phyloP scores from a whole-genome alignment of 2,888 invertebrate species.

The Ennomos quercinarius region DNA sequence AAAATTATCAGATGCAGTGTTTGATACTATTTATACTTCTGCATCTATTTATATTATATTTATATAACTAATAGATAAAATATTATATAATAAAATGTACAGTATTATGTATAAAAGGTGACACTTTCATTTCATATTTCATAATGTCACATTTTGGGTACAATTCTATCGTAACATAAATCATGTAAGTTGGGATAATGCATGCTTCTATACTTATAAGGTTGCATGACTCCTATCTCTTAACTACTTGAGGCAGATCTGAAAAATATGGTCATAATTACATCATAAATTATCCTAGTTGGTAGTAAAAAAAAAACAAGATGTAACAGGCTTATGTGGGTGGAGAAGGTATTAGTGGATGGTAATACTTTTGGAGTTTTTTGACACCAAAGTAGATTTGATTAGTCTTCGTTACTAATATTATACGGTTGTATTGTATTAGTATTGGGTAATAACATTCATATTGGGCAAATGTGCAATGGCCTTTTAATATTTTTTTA shows the following conservation, averaged over 20 bases:
- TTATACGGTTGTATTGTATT: too few relatives aligned
- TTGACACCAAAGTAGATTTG: background rate
- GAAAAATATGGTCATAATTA: conserved; percentile 28
- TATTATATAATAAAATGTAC: too few relatives aligned
- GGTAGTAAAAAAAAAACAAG: background rate
- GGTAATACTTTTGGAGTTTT: background rate
- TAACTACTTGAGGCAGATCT: conserved; percentile 13
- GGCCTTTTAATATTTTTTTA: too few relatives aligned
- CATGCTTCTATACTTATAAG: conserved; percentile 18
- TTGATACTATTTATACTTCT: background rate
- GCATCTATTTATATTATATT: background rate
- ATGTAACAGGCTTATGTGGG: background rate
- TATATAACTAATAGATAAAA: background rate
- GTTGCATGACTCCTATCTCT: conserved; percentile 25
- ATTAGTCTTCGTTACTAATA: too few relatives aligned
- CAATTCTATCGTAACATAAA: too few relatives aligned
- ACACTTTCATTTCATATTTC: conserved; percentile 1
- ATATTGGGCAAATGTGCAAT: too few relatives aligned
- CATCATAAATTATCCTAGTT: conserved; percentile 9
- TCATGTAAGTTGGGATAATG: conserved; percentile 11
- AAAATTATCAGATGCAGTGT: conserved; percentile 5
- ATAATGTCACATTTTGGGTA: too few relatives aligned
- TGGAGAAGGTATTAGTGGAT: background rate
- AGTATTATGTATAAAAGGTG: too few relatives aligned
- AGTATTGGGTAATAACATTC: too few relatives aligned